Base-by-base conservation (phyloP, 1,140 invertebrate genomes). In the Bombus breviceps region DNA sequence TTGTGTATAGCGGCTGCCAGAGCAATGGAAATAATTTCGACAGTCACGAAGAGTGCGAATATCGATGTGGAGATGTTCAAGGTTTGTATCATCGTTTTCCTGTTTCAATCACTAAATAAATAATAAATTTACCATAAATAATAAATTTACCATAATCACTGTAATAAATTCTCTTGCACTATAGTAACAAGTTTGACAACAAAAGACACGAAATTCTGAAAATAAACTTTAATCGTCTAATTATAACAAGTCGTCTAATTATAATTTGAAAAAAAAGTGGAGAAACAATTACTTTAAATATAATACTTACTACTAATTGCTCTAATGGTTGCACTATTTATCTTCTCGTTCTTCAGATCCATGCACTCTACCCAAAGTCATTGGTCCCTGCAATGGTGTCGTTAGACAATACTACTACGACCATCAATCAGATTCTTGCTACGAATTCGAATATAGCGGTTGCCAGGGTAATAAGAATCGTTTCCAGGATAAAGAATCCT, bases 21-120 rank as follows among this genome's bases (percentile, higher is more conserved):
- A 98, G 98, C 69, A 99, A 99, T 93, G 95, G 96, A 78, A 99
- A 99, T 93, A 97, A 97, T 90, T 99, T 98, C 95, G 96, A 96
- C 66, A 96, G 95, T 34, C 95, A 96, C 64, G 96, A 98, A 66
- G 96, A 98, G 90, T 99, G 98, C 95, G 96, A 98, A 86, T 95
- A 96, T 83, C 96, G 96, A 74, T 99, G 98, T 94, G 95, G 96
- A 12, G 95, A 96, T 66, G 96, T 96, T 43, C 97, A 97, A 96
- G 96, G 97, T 97, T 72, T 59, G 83, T 18, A 41, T 32, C n/a
- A 53, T 53, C 18, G 18, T 53, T 22, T 53, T 53, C 18, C 6
- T 2, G 47, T 53, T 53, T 22, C 47, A 53, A 53, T 22, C 47
- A 8, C 18, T n/a, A n/a, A n/a, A n/a, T n/a, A n/a, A n/a, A n/a